phyloP scores from a whole-genome alignment of 2,888 invertebrate species.

The Monochamus alternatus region DNA sequence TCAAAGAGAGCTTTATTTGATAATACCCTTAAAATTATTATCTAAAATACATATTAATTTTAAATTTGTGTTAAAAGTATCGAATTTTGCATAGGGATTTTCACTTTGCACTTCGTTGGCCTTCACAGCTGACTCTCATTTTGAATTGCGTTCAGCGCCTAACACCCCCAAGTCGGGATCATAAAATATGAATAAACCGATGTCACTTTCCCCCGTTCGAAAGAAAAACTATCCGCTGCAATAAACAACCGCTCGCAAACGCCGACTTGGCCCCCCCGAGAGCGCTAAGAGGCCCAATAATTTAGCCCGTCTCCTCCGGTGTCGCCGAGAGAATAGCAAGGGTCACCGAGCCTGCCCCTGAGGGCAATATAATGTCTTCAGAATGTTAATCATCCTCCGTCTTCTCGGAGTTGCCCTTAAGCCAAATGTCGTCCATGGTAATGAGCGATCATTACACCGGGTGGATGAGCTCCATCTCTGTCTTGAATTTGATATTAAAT shows the following conservation, averaged over 20 bases:
- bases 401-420: constrained; percentile 37
- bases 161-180: too few species aligned
- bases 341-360: constrained; percentile 48
- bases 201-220: not conserved
- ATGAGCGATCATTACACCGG: constrained; percentile 25
- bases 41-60: too few species aligned
- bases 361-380: constrained; percentile 53
- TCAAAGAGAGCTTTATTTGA: too few species aligned
- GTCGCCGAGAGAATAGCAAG: constrained; percentile 28
- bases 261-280: constrained; percentile 4
- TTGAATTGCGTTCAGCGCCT: too few species aligned
- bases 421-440: constrained; percentile 35
- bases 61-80: too few species aligned
- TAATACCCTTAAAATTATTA: too few species aligned
- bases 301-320: constrained; percentile 21
- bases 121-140: too few species aligned
- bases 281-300: constrained; percentile 31
- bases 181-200: not conserved
- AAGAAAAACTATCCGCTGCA: not conserved
- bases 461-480: not conserved
- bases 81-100: too few species aligned
- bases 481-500: not conserved
- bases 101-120: too few species aligned
- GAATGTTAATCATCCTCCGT: constrained; percentile 53
- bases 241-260: constrained; percentile 27